phyloP scores from a whole-genome alignment of 1,140 invertebrate genomes.

The Drosophila pruinosa region DNA sequence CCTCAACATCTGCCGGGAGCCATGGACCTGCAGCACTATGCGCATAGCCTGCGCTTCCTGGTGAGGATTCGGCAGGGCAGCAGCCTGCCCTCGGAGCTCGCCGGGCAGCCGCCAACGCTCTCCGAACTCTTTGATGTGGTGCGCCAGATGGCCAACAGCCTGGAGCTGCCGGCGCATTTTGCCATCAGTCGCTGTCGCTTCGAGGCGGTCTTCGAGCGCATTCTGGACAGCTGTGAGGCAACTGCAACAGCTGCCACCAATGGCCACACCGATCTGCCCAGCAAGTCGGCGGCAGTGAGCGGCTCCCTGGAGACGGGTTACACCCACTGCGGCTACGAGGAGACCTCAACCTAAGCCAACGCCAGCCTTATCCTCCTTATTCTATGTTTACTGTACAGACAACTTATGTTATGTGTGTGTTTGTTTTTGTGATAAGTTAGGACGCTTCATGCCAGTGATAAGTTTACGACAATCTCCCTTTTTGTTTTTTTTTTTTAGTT shows the following conservation, averaged over 20 bases:
- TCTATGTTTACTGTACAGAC: conserved; percentile 19
- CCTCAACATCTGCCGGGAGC: conserved; percentile 36
- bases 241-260: neutral
- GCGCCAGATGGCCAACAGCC: conserved; percentile 36
- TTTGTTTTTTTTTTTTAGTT: neutral
- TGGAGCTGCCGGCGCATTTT: conserved; percentile 47
- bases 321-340: conserved; percentile 71
- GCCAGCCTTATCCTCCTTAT: neutral
- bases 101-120: conserved; percentile 33
- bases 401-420: neutral
- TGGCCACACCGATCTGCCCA: conserved; percentile 31
- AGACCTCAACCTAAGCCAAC: conserved; percentile 63
- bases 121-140: conserved; percentile 59
- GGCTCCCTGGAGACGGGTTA: conserved; percentile 65
- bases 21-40: conserved; percentile 64
- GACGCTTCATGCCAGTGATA: conserved; percentile 55
- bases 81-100: neutral
- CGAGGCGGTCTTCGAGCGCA: conserved; percentile 74
- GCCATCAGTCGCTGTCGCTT: conserved; percentile 70
- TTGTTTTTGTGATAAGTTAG: conserved; percentile 59
- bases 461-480: neutral
- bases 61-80: conserved; percentile 28
- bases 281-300: conserved; percentile 55
- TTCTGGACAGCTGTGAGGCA: conserved; percentile 59
- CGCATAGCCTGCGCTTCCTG: conserved; percentile 64